These are phyloP conservation scores for Pipistrellus kuhlii DNA, from an alignment of 2,797 vertebrate species.

Conservation along the genomic window DNA sequence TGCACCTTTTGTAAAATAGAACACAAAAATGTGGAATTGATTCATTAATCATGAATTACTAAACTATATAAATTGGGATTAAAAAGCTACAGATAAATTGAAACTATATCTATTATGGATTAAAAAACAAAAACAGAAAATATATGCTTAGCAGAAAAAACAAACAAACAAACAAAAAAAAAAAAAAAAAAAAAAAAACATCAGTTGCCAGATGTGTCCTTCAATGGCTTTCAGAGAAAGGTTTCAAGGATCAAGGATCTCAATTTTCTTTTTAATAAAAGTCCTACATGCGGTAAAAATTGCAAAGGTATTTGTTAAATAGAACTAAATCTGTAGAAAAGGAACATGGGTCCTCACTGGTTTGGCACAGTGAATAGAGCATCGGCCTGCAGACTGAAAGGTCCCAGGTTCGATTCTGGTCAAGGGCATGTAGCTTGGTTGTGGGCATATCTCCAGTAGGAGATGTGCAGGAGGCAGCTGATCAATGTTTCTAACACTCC, in stretches of 20 bases:
- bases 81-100: background rate
- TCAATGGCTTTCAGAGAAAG: constrained; percentile 8
- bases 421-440: too few species aligned
- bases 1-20: background rate
- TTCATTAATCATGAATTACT: background rate
- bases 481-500: too few species aligned
- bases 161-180: background rate
- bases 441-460: too few species aligned
- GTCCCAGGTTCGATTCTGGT: too few species aligned
- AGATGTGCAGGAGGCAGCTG: too few species aligned
- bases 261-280: background rate
- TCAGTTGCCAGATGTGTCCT: background rate
- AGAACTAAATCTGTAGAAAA: constrained; percentile 1
- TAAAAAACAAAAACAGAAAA: background rate
- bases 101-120: background rate
- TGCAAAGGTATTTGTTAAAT: constrained; percentile 56
- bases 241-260: background rate
- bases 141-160: background rate
- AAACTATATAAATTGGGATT: background rate
- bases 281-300: background rate
- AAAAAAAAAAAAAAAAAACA: background rate
- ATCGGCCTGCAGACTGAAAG: too few species aligned
- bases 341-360: background rate
- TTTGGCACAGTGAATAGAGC: too few species aligned
- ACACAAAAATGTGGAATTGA: background rate